Evolutionary conservation across 92 coral and sea anemone genomes (phyloP).

Genomic region (Epizoanthus scotinus): DNA sequence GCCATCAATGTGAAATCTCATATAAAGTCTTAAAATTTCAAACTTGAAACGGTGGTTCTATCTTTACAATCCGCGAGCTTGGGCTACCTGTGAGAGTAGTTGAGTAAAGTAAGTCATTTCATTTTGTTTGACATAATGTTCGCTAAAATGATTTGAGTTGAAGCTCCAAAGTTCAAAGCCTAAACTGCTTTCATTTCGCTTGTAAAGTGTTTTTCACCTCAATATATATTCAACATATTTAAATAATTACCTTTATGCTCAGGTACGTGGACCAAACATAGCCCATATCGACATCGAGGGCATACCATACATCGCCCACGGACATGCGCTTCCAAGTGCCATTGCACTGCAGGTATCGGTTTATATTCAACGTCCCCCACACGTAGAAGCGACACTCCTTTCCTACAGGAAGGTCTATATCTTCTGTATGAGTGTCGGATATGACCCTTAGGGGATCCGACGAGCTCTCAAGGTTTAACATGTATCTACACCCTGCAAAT

Average conservation of each 20-base stretch:
- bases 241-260: slow-evolving; percentile 26
- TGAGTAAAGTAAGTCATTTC: no score
- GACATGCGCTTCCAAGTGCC: slow-evolving; percentile 19
- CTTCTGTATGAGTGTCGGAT: neutral
- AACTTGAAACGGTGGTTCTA: no score
- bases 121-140: no score
- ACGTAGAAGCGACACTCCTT: slow-evolving; percentile 26
- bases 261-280: slow-evolving; percentile 14
- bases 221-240: no score
- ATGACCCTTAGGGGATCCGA: slow-evolving; percentile 7
- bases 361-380: neutral
- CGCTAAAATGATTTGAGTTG: no score
- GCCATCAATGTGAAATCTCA: no score
- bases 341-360: slow-evolving; percentile 18
- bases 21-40: no score
- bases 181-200: no score
- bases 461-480: neutral
- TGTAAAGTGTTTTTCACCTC: no score
- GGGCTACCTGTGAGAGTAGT: no score
- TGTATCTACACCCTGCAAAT: slow-evolving; percentile 5
- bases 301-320: slow-evolving; percentile 24
- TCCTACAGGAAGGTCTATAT: neutral
- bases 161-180: no score
- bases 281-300: neutral
- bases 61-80: no score